These are phyloP conservation scores for Ectropis crepuscularia DNA, from an alignment of 2,888 invertebrate genomes.

Conservation along the genomic window DNA sequence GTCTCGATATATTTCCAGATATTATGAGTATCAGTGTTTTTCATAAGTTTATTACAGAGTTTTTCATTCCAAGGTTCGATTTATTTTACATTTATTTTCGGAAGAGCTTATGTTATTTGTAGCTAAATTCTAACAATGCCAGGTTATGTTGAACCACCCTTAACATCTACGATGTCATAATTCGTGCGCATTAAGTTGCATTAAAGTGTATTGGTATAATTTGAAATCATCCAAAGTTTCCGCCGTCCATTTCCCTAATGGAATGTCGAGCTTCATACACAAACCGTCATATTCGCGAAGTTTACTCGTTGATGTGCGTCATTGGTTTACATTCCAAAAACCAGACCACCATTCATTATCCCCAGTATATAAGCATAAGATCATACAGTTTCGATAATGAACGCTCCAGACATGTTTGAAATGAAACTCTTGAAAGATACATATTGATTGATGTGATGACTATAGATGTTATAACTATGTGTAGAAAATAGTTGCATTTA, in stretches of 20 bases:
- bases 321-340: conserved; percentile 58
- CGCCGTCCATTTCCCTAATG: conserved; percentile 9
- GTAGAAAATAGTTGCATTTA: background rate
- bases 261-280: conserved; percentile 41
- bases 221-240: conserved; percentile 16
- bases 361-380: conserved; percentile 46
- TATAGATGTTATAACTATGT: background rate
- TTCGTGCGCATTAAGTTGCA: background rate
- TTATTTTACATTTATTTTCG: background rate
- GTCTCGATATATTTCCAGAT: conserved; percentile 23
- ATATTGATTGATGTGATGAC: conserved; percentile 4
- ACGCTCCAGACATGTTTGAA: conserved; percentile 22
- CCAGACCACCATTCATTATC: conserved; percentile 58
- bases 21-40: conserved; percentile 1
- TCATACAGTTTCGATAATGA: conserved; percentile 47
- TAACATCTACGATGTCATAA: background rate
- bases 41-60: conserved; percentile 15
- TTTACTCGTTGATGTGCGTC: conserved; percentile 59
- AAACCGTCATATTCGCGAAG: conserved; percentile 44
- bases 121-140: no score
- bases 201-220: no score
- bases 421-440: conserved; percentile 28
- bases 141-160: background rate
- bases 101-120: no score
- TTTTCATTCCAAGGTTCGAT: background rate